Evolutionary conservation across 30 jellyfish, hydroid and myxozoan species (phyloP).

Genomic region (Aurelia aurita complex sp. Pacific): DNA sequence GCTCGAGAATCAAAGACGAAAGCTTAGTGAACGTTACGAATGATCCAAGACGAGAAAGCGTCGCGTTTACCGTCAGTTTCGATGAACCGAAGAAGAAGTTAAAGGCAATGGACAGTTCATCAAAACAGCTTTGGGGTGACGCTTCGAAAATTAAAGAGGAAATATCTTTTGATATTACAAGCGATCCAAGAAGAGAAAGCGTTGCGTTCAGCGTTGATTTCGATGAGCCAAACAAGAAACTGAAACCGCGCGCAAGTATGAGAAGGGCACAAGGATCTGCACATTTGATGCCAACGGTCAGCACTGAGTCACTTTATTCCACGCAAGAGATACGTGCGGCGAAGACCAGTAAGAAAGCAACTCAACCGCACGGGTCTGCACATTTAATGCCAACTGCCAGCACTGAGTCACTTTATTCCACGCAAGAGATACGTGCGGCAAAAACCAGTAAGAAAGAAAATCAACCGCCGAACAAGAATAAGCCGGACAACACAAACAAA

Average conservation of each 20-base stretch:
- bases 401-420: conserved; percentile 26
- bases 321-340: neutral
- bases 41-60: conserved; percentile 66
- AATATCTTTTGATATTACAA: neutral
- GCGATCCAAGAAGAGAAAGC: conserved; percentile 67
- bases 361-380: conserved; percentile 56
- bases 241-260: conserved; percentile 64
- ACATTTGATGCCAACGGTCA: conserved; percentile 14
- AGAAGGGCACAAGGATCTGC: conserved; percentile 68
- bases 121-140: conserved; percentile 16
- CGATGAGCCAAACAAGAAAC: conserved; percentile 56
- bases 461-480: neutral
- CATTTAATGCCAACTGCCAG: conserved; percentile 20
- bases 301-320: conserved; percentile 35
- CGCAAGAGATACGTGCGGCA: neutral
- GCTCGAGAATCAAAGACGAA: conserved; percentile 41
- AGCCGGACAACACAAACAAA: neutral
- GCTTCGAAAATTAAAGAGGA: conserved; percentile 35
- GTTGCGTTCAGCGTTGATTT: conserved; percentile 41
- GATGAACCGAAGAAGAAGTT: conserved; percentile 60
- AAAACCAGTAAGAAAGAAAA: neutral
- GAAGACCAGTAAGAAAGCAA: conserved; percentile 5
- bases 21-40: neutral
- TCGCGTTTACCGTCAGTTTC: conserved; percentile 44
- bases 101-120: conserved; percentile 21